Evolutionary conservation across 2,797 vertebrate species (phyloP).

Genomic region (Cheirogaleus major): DNA sequence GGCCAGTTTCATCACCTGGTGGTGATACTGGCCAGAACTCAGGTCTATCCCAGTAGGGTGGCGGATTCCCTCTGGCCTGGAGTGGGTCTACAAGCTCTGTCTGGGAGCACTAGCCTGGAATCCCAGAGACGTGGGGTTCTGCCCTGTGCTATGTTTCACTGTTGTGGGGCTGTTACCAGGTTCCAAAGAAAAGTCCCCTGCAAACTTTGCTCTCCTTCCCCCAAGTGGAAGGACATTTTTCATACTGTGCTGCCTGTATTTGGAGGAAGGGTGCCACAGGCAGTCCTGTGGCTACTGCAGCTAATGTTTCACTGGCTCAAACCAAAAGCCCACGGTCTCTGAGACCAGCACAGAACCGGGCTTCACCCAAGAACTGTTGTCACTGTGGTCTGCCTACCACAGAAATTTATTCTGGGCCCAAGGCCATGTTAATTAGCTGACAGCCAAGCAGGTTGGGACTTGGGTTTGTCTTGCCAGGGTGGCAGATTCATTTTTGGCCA

Average conservation of each 20-base stretch:
- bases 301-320: not conserved
- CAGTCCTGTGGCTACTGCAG: not conserved
- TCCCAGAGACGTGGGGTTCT: not conserved
- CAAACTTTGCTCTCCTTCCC: not conserved
- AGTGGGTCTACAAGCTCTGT: not conserved
- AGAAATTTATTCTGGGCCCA: not conserved
- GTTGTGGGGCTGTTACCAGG: not conserved
- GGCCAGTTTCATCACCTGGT: not conserved
- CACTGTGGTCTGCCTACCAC: not conserved
- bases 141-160: not conserved
- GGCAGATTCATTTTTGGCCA: not conserved
- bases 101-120: not conserved
- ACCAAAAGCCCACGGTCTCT: not conserved
- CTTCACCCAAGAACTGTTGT: not conserved
- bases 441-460: not conserved
- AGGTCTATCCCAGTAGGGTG: no score
- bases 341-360: not conserved
- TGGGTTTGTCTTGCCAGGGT: not conserved
- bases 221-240: not conserved
- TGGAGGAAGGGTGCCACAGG: not conserved
- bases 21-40: not conserved
- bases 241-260: not conserved
- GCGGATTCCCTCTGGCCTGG: no score
- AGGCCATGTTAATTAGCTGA: not conserved
- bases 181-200: not conserved